These are phyloP conservation scores for Leptothorax acervorum DNA, from an alignment of 2,888 invertebrate genomes.

Conservation along the genomic window DNA sequence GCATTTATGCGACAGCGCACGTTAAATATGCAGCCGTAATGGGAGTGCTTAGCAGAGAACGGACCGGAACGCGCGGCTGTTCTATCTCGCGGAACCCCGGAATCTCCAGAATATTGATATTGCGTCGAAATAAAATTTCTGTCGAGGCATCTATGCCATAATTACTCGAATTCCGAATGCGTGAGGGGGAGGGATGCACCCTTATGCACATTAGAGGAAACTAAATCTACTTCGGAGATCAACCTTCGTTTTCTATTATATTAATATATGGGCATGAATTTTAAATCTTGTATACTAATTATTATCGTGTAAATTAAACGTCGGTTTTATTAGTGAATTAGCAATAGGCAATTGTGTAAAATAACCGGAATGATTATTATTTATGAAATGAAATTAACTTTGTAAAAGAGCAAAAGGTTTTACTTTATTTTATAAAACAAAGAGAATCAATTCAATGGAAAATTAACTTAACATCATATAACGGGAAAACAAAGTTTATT, in stretches of 20 bases:
- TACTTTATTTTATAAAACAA: background rate
- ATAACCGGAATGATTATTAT: background rate
- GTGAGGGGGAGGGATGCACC: background rate
- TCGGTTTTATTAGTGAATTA: background rate
- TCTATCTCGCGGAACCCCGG: constrained; percentile 34
- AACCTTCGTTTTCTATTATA: constrained; percentile 1
- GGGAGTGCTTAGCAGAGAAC: constrained; percentile 50
- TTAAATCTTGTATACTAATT: constrained; percentile 15
- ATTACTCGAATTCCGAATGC: constrained; percentile 32
- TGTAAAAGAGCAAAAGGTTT: background rate
- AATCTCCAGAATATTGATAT: constrained; percentile 48
- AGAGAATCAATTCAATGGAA: background rate
- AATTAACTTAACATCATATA: background rate
- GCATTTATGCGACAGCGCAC: constrained; percentile 56
- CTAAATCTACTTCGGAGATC: background rate
- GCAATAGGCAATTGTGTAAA: constrained; percentile 1
- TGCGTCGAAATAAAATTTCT: constrained; percentile 39
- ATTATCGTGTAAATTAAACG: background rate
- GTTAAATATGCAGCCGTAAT: constrained; percentile 54
- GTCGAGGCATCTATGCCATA: constrained; percentile 21
- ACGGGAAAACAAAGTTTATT: background rate
- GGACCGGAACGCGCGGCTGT: constrained; percentile 43
- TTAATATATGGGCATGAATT: background rate
- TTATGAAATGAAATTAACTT: constrained; percentile 2
- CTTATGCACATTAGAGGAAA: background rate